Base-by-base conservation (phyloP, 2,888 invertebrate species). In the Cerceris rybyensis region DNA sequence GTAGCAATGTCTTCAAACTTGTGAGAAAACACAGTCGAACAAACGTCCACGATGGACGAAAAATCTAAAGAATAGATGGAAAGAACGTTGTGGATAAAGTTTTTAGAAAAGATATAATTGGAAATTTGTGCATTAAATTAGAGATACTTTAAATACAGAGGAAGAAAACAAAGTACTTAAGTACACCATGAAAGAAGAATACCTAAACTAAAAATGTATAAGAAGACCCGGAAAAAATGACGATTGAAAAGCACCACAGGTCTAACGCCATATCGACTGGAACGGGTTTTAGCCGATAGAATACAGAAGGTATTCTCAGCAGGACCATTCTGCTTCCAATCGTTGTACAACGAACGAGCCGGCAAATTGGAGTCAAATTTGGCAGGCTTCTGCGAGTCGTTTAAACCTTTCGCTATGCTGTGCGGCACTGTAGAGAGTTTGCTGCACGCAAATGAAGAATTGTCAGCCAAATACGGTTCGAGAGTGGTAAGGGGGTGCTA, bases 361-460 rank as follows among this genome's bases (percentile, higher is more conserved):
- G 71, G 78, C 76, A 81, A 81, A 81, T 81, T 73, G 75, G 73
- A 60, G 78, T 60, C 68, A 68, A 78, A 80, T 80, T 80, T 74
- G 79, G 75, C 68, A 57, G 75, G 80, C 68, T 73, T 78, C 75
- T 77, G 80, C 79, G 84, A 66, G 77, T 68, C 72, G 87, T 84
- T 86, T 82, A 75, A 86, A 86, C 73, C 87, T 82, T 76, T 86
- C 87, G 80, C 84, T 86, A 86, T 78, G 63, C 72, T 72, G 70
- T 49, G 76, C 78, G 77, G 80, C 86, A 80, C 86, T 78, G 82
- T 80, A 82, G 88, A 75, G 86, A 90, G 88, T 91, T 91, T 90
- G 90, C 87, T 86, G 89, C 87, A 91, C 90, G 90, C 91, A 92
- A 92, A 92, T 92, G 92, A 92, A 91, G 92, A 92, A 92, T 92